These are phyloP conservation scores for Neoseiulus cucumeris DNA, from an alignment of 1,140 invertebrate species.

Conservation along the genomic window DNA sequence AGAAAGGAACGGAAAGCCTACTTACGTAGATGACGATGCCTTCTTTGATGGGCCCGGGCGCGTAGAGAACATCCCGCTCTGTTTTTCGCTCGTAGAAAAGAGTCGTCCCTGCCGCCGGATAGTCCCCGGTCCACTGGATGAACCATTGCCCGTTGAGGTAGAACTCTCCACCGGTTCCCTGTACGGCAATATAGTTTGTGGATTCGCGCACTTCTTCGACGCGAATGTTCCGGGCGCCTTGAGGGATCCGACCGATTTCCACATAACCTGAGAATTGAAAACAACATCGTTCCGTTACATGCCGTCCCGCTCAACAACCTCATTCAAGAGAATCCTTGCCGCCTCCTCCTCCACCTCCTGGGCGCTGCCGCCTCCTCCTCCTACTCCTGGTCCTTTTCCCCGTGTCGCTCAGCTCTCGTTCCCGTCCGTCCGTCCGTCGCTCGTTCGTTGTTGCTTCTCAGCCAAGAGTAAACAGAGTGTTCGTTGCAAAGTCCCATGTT, in stretches of 20 bases:
- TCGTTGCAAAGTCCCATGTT: no score
- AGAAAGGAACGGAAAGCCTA: not conserved
- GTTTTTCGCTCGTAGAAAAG: conserved; percentile 58
- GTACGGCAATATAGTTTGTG: conserved; percentile 59
- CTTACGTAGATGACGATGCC: conserved; percentile 60
- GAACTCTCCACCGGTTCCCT: conserved; percentile 44
- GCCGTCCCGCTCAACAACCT: no score
- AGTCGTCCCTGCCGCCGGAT: conserved; percentile 55
- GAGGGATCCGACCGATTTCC: conserved; percentile 51
- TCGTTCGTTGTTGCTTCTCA: no score
- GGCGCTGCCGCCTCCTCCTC: no score
- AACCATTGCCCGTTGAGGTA: conserved; percentile 65
- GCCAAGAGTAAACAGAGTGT: no score
- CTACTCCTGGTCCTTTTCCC: no score
- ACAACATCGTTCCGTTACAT: not conserved
- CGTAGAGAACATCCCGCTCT: conserved; percentile 56
- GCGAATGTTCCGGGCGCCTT: conserved; percentile 54
- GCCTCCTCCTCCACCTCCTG: no score
- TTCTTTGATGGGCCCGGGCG: conserved; percentile 58
- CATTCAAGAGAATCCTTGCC: no score
- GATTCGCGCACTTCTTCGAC: conserved; percentile 56
- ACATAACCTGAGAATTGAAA: conserved; percentile 29
- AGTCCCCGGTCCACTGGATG: conserved; percentile 57
- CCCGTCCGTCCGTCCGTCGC: no score
- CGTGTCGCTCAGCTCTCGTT: no score